Conservation (phyloP, 2,113 vertebrate species). For the Rissa tridactyla region DNA sequence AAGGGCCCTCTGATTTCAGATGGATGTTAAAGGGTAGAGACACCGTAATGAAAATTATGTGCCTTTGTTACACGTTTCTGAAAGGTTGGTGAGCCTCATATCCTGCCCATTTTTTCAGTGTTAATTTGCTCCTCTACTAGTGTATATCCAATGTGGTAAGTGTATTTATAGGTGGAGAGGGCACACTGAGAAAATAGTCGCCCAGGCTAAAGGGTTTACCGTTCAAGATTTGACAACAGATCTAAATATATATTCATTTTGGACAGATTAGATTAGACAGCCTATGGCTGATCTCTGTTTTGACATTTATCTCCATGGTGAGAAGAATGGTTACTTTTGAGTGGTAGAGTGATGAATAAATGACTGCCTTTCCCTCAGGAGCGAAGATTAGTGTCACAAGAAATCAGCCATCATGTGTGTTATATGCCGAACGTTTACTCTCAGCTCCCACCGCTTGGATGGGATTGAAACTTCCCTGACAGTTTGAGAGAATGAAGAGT, state of each 20-base stretch:
- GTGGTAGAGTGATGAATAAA: slow-evolving; percentile 37
- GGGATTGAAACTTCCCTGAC: slow-evolving; percentile 21
- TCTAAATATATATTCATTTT: slow-evolving; percentile 50
- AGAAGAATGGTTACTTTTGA: slow-evolving; percentile 56
- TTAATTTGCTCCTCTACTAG: neutral
- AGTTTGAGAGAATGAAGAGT: slow-evolving; percentile 17
- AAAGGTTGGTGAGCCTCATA: neutral
- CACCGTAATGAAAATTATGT: neutral
- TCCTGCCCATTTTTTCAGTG: neutral
- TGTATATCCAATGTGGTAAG: neutral
- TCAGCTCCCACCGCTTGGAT: neutral
- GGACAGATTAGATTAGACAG: slow-evolving; percentile 51
- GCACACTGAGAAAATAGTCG: neutral
- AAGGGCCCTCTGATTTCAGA: neutral
- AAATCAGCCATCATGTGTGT: slow-evolving; percentile 52
- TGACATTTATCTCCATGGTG: slow-evolving; percentile 52
- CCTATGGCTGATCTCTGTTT: slow-evolving; percentile 49
- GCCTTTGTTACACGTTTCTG: neutral
- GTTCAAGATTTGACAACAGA: slow-evolving; percentile 30
- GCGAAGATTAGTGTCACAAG: slow-evolving; percentile 51
- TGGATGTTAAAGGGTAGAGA: neutral
- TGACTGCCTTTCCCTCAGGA: slow-evolving; percentile 41
- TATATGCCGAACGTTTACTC: neutral
- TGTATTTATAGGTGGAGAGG: neutral
- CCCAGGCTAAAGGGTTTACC: neutral